Base-by-base conservation (phyloP, 2,888 invertebrate genomes). In the Andricus quercusramuli region DNA sequence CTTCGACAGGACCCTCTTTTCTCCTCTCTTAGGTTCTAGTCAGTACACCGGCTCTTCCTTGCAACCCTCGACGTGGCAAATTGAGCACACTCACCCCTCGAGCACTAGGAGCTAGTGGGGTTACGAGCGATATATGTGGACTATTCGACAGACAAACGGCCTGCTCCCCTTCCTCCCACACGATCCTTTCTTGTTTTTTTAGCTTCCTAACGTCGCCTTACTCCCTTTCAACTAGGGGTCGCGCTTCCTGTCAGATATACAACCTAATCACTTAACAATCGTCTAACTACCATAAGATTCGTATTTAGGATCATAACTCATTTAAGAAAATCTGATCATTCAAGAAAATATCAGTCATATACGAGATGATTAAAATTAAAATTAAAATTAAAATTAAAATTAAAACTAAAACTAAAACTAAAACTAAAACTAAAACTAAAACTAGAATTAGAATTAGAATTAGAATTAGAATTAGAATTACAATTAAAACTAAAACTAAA, bases 41-140 rank as follows among this genome's bases (percentile, higher is more conserved):
- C 86, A 88, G 87, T 89, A 88, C 89, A 89, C 82, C 86, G 88
- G 86, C 85, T 87, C 88, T 85, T 88, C 86, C 88, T 86, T 87
- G 86, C 88, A 86, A 90, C 91, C 91, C 91, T 91, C 90, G 90
- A 89, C 89, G 89, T 89, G 89, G 89, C 90, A 92, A 92, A 92
- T 92, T 91, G 91, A 91, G 91, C 91, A 92, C 91, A 90, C 90
- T 89, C 88, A 85, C 86, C 88, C 88, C 86, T 88, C 83, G 62
- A 77, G 80, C 80, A 79, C 82, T 79, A 82, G 85, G 83, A 87
- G 83, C 84, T 85, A 86, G 84, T 80, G 82, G 86, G 87, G 86
- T 90, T 88, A 88, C 86, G 83, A 86, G 84, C 90, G 86, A 91
- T 91, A 90, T 91, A 90, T 90, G 90, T 90, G 87, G 82, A 87